These are phyloP conservation scores for Anthoscopus minutus DNA, from an alignment of 2,113 vertebrate genomes.

Conservation along the genomic window DNA sequence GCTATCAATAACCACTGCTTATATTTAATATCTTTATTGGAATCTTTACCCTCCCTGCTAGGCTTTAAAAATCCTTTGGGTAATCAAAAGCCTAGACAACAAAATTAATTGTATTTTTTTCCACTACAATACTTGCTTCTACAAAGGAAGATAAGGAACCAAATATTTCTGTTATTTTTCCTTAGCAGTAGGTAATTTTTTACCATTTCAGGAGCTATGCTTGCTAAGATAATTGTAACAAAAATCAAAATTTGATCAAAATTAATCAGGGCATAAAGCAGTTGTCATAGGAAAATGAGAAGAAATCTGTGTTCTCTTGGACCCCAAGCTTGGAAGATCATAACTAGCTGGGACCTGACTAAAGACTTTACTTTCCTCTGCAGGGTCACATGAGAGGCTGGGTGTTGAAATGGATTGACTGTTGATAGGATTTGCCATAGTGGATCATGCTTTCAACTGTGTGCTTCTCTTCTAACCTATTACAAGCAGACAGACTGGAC, in stretches of 20 bases:
- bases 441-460: neutral
- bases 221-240: neutral
- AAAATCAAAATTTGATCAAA: neutral
- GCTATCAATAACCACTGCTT: neutral
- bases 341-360: neutral
- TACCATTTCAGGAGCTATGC: neutral
- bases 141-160: neutral
- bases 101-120: neutral
- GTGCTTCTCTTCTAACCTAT: neutral
- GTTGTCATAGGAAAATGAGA: neutral
- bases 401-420: conserved; percentile 8
- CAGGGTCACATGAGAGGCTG: neutral
- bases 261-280: neutral
- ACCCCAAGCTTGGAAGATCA: neutral
- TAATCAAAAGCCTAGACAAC: neutral
- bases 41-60: neutral
- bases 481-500: neutral
- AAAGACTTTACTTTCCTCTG: neutral
- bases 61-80: neutral
- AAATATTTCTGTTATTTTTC: neutral
- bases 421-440: conserved; percentile 53
- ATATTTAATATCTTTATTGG: neutral
- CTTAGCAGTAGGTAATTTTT: neutral
- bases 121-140: neutral
- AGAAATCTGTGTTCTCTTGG: neutral